Conservation (phyloP, 92 coral and sea anemone genomes). For the Bergia sp. region DNA sequence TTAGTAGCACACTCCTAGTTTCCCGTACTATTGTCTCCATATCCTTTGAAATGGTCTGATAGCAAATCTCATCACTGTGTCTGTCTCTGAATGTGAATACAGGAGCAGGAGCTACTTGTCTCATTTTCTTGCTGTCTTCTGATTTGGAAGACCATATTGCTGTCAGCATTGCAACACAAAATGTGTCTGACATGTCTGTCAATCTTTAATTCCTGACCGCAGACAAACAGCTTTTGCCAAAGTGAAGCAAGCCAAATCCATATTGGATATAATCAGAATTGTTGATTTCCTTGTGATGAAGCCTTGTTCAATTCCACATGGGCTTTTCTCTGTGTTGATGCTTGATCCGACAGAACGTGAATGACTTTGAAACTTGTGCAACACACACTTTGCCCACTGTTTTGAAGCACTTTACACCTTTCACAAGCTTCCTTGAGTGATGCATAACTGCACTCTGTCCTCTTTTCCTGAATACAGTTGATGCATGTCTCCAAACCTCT, state of each 20-base stretch:
- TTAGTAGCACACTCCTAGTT: slow-evolving; percentile 24
- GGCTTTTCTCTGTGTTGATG: slow-evolving; percentile 41
- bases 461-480: too few species aligned
- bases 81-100: slow-evolving; percentile 42
- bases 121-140: slow-evolving; percentile 18
- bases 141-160: slow-evolving; percentile 46
- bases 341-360: slow-evolving; percentile 42
- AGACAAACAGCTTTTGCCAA: slow-evolving; percentile 45
- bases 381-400: too few species aligned
- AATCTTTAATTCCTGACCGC: slow-evolving; percentile 31
- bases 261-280: slow-evolving; percentile 32
- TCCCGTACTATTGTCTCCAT: slow-evolving; percentile 20
- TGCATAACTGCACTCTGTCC: too few species aligned
- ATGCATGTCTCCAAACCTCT: too few species aligned
- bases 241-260: slow-evolving; percentile 47
- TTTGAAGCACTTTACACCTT: too few species aligned
- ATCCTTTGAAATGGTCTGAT: slow-evolving; percentile 37
- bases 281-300: slow-evolving; percentile 1
- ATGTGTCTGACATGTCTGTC: slow-evolving; percentile 48
- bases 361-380: slow-evolving; percentile 20
- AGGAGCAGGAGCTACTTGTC: slow-evolving; percentile 39
- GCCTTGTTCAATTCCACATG: slow-evolving; percentile 35
- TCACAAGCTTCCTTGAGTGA: too few species aligned
- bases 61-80: slow-evolving; percentile 52
- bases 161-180: slow-evolving; percentile 27